A percentile compares a stretch with the other conserved stretches of the same genome.
Evolutionary conservation across 2,888 invertebrate genomes (phyloP).

Genomic region (Noctua janthina): DNA sequence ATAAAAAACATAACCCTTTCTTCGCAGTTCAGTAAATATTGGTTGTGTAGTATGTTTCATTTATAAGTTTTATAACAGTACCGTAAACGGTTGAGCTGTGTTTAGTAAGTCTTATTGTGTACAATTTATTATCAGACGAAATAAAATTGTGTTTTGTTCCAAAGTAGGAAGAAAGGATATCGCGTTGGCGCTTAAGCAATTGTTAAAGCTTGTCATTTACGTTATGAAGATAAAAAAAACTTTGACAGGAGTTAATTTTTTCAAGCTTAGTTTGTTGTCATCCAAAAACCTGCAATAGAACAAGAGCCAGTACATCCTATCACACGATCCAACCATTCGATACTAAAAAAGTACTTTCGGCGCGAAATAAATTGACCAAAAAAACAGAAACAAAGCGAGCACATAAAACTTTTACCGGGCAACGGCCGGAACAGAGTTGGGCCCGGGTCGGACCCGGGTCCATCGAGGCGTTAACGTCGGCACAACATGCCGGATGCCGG

Average conservation of each 20-base stretch:
- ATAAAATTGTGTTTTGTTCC: too few species aligned
- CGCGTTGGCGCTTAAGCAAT: too few species aligned
- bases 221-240: background rate
- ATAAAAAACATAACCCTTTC: slow-evolving; percentile 39
- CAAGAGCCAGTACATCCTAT: slow-evolving; percentile 46
- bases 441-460: slow-evolving; percentile 51
- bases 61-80: background rate
- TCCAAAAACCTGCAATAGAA: slow-evolving; percentile 15
- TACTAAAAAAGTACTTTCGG: slow-evolving; percentile 63
- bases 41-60: background rate
- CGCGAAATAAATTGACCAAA: slow-evolving; percentile 61
- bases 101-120: background rate
- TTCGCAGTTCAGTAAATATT: slow-evolving; percentile 33
- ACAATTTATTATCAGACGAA: background rate
- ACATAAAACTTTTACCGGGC: slow-evolving; percentile 63
- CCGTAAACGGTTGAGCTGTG: background rate
- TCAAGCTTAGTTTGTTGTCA: background rate
- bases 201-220: background rate
- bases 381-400: slow-evolving; percentile 54
- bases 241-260: background rate
- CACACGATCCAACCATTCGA: slow-evolving; percentile 52
- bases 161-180: background rate
- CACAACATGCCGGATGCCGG: slow-evolving; percentile 66
- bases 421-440: slow-evolving; percentile 65
- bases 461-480: slow-evolving; percentile 68